A percentile compares a stretch with the other conserved stretches of the same genome.
Evolutionary conservation across 2,797 vertebrate genomes (phyloP).

Genomic region (Darevskia nairensis): DNA sequence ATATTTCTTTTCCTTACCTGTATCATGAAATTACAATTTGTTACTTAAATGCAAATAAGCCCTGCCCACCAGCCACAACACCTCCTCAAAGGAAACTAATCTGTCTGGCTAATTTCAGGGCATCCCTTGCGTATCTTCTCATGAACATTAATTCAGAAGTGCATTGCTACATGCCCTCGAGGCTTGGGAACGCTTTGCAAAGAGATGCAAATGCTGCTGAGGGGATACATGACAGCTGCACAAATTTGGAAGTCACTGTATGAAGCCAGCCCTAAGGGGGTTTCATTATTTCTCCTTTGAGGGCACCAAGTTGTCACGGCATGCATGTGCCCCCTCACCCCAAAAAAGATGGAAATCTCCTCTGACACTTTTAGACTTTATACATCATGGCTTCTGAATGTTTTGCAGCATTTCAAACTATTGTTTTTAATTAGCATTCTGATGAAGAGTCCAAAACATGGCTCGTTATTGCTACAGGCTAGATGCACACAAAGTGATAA

Average conservation of each 20-base stretch:
- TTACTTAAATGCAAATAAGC: slow-evolving; percentile 12
- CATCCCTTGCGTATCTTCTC: not conserved
- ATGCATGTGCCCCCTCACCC: too few species aligned
- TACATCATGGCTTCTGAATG: not conserved
- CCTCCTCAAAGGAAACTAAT: not conserved
- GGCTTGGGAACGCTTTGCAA: slow-evolving; percentile 29
- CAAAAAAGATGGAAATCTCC: not conserved
- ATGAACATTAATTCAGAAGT: not conserved
- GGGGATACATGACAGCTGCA: not conserved
- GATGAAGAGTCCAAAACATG: not conserved
- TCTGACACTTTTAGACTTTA: not conserved
- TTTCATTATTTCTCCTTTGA: not conserved
- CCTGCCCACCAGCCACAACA: too few species aligned
- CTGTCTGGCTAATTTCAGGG: not conserved
- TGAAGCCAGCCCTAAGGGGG: not conserved
- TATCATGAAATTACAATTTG: not conserved
- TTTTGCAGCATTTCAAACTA: too few species aligned
- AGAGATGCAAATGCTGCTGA: slow-evolving; percentile 25
- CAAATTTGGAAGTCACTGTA: not conserved
- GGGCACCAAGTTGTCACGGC: not conserved
- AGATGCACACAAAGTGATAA: not conserved
- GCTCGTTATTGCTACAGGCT: not conserved
- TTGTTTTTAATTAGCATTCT: not conserved
- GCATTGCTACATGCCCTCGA: slow-evolving; percentile 3
- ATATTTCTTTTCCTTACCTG: not conserved